Conservation (phyloP, 1,140 invertebrate species). For the Plectus sambesii region DNA sequence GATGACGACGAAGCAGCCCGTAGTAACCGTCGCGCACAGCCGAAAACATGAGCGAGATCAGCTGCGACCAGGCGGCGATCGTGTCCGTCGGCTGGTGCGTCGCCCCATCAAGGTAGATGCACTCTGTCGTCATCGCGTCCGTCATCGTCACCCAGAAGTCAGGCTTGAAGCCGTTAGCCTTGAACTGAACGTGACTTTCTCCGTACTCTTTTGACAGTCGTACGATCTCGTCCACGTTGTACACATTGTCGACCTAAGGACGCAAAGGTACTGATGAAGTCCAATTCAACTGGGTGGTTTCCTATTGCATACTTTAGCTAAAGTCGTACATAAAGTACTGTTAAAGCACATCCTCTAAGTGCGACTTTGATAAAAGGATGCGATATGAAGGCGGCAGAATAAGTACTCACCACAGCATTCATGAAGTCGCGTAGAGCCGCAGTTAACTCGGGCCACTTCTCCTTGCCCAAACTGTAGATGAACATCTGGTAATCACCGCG, state of each 20-base stretch:
- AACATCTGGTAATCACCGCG: conserved; percentile 34
- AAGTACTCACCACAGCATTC: conserved; percentile 36
- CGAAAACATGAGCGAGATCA: conserved; percentile 39
- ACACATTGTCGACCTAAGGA: neutral
- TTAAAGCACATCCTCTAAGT: neutral
- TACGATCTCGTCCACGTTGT: conserved; percentile 34
- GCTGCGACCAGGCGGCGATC: conserved; percentile 37
- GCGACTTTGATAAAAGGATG: neutral
- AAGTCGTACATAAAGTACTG: neutral
- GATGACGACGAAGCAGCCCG: conserved; percentile 28
- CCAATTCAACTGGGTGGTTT: neutral
- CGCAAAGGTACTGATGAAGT: neutral
- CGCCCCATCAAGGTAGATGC: conserved; percentile 37
- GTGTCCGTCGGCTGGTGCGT: conserved; percentile 42
- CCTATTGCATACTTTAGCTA: neutral
- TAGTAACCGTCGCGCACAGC: conserved; percentile 39
- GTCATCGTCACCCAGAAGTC: conserved; percentile 41
- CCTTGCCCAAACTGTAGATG: conserved; percentile 32
- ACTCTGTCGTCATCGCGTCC: conserved; percentile 39
- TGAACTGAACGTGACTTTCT: conserved; percentile 37
- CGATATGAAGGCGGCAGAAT: conserved; percentile 10
- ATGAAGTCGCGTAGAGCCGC: conserved; percentile 31
- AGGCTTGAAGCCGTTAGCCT: conserved; percentile 38
- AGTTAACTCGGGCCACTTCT: conserved; percentile 31
- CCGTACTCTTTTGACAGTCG: conserved; percentile 29